These are phyloP conservation scores for Micoletzkya japonica DNA, from an alignment of 2,888 invertebrate genomes.

Conservation along the genomic window DNA sequence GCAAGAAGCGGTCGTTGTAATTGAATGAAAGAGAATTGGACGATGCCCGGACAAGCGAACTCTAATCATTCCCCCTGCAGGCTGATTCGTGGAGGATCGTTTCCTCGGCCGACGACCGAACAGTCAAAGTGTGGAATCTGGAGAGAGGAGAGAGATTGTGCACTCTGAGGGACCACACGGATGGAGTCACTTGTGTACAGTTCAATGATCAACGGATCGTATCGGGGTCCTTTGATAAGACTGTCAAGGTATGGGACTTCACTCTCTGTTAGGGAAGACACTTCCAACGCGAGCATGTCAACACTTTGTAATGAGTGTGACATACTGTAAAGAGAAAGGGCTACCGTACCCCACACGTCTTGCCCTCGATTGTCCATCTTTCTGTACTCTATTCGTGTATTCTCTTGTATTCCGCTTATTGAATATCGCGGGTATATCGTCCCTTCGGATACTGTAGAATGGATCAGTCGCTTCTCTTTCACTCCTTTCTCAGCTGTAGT, in stretches of 20 bases:
- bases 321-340: not conserved
- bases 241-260: constrained; percentile 70
- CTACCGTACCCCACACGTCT: no score
- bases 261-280: constrained; percentile 38
- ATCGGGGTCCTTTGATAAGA: constrained; percentile 69
- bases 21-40: not conserved
- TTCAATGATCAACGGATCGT: constrained; percentile 69
- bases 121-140: constrained; percentile 69
- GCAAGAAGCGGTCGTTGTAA: no score
- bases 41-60: not conserved
- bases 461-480: no score
- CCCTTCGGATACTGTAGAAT: no score
- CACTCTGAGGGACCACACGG: constrained; percentile 68
- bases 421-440: no score
- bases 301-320: not conserved
- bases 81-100: constrained; percentile 69
- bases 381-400: no score
- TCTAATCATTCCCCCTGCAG: constrained; percentile 49
- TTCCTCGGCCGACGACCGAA: constrained; percentile 69
- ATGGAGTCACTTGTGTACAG: constrained; percentile 70
- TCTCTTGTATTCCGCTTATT: no score
- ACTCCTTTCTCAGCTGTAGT: no score
- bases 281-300: not conserved
- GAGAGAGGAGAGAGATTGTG: constrained; percentile 65
- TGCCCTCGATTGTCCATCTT: no score